These are phyloP conservation scores for Orthonychiurus folsomi DNA, from an alignment of 2,888 invertebrate species.

Conservation along the genomic window DNA sequence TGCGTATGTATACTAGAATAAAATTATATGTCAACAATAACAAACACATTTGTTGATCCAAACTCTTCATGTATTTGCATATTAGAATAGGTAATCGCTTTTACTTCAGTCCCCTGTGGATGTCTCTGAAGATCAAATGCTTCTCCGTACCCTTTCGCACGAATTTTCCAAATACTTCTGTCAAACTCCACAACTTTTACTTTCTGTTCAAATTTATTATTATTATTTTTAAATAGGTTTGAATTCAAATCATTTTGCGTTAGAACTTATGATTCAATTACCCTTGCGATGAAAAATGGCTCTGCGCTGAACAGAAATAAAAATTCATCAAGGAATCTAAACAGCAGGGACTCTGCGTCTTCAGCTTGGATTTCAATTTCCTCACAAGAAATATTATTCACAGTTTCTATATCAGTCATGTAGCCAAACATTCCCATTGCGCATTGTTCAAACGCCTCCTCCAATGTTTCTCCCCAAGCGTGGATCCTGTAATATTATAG, in stretches of 20 bases:
- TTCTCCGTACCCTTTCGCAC: conserved; percentile 72
- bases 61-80: conserved; percentile 77
- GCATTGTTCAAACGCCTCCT: conserved; percentile 89
- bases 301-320: conserved; percentile 87
- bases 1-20: no score
- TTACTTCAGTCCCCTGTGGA: conserved; percentile 95
- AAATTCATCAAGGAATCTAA: conserved; percentile 87
- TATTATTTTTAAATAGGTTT: background rate
- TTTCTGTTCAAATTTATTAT: conserved; percentile 59
- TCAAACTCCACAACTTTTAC: conserved; percentile 81
- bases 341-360: conserved; percentile 79
- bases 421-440: conserved; percentile 95
- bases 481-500: conserved; percentile 75
- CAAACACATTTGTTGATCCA: conserved; percentile 74
- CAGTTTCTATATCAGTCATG: conserved; percentile 82
- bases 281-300: conserved; percentile 67
- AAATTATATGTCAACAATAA: conserved; percentile 92
- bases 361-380: conserved; percentile 80
- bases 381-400: conserved; percentile 66
- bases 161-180: conserved; percentile 68
- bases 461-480: conserved; percentile 77
- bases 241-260: background rate
- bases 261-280: conserved; percentile 42
- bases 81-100: conserved; percentile 98
- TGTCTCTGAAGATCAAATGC: conserved; percentile 85